Conservation (phyloP, 2,888 invertebrate species). For the Chalcosyrphus nemorum region DNA sequence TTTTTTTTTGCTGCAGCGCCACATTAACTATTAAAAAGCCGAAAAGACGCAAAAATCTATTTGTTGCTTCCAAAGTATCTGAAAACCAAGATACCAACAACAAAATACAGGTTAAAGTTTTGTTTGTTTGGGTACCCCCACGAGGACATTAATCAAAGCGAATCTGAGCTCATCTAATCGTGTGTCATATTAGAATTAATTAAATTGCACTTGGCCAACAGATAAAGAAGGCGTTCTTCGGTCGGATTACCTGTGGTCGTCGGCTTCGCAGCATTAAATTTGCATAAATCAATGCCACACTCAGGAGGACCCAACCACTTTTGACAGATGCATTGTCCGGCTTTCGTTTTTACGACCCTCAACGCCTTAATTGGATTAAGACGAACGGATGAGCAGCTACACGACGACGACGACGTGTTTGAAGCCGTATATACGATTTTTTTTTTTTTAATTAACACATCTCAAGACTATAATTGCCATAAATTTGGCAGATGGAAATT, state of each 20-base stretch:
- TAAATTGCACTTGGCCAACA: constrained; percentile 55
- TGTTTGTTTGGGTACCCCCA: constrained; percentile 37
- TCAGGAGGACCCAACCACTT: not conserved
- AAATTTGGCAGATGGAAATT: constrained; percentile 34
- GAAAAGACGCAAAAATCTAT: constrained; percentile 47
- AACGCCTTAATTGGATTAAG: constrained; percentile 22
- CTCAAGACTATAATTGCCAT: not conserved
- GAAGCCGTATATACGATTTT: not conserved
- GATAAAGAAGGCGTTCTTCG: not conserved
- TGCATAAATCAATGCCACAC: constrained; percentile 33
- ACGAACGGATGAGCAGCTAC: not conserved
- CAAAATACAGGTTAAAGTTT: constrained; percentile 44
- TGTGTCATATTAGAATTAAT: constrained; percentile 67
- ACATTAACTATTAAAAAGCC: constrained; percentile 46
- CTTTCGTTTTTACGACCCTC: not conserved
- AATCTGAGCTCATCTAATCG: constrained; percentile 65
- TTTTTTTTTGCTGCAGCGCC: constrained; percentile 34
- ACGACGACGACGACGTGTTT: not conserved
- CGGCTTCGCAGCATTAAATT: constrained; percentile 10
- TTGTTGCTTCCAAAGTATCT: not conserved
- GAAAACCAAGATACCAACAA: constrained; percentile 14
- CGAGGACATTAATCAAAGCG: constrained; percentile 51
- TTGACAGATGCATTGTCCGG: constrained; percentile 5
- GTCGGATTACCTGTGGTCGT: not conserved
- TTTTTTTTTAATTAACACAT: constrained; percentile 46